Conservation (phyloP, 2,113 vertebrate genomes). For the Periophthalmodon schlosseri region DNA sequence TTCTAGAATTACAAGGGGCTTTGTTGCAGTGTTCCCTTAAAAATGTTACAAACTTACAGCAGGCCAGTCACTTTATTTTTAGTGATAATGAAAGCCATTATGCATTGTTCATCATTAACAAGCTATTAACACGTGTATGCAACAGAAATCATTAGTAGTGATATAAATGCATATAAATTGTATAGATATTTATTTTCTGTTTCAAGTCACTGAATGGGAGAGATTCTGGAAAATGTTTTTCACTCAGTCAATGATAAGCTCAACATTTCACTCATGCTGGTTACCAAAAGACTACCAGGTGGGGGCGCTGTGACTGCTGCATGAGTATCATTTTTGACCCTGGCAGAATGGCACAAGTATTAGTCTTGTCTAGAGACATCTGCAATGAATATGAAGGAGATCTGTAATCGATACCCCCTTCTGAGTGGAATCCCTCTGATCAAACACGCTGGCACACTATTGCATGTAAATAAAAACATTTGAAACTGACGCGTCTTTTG, state of each 20-base stretch:
- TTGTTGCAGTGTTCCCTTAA: constrained; percentile 15
- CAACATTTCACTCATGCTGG: constrained; percentile 63
- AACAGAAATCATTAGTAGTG: constrained; percentile 71
- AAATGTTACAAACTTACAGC: constrained; percentile 30
- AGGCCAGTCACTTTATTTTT: constrained; percentile 55
- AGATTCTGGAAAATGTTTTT: constrained; percentile 73
- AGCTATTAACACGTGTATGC: constrained; percentile 78
- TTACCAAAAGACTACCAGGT: constrained; percentile 66
- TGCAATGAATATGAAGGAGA: constrained; percentile 77
- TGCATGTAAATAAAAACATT: constrained; percentile 83
- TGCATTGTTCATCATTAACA: constrained; percentile 73
- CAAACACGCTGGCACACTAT: constrained; percentile 77
- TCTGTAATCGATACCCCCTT: constrained; percentile 61
- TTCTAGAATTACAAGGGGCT: constrained; percentile 41
- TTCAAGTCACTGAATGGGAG: constrained; percentile 72
- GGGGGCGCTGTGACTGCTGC: constrained; percentile 58
- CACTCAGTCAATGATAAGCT: constrained; percentile 74
- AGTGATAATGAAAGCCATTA: constrained; percentile 73
- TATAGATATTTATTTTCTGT: constrained; percentile 76
- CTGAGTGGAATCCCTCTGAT: constrained; percentile 52
- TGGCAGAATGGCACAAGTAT: constrained; percentile 67
- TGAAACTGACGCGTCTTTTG: constrained; percentile 50
- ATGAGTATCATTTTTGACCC: constrained; percentile 63
- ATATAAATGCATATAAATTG: constrained; percentile 74
- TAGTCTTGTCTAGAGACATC: constrained; percentile 67